A percentile compares a stretch with the other conserved stretches of the same genome.
Evolutionary conservation across 2,888 invertebrate species (phyloP).

Genomic region (Thyatira batis): DNA sequence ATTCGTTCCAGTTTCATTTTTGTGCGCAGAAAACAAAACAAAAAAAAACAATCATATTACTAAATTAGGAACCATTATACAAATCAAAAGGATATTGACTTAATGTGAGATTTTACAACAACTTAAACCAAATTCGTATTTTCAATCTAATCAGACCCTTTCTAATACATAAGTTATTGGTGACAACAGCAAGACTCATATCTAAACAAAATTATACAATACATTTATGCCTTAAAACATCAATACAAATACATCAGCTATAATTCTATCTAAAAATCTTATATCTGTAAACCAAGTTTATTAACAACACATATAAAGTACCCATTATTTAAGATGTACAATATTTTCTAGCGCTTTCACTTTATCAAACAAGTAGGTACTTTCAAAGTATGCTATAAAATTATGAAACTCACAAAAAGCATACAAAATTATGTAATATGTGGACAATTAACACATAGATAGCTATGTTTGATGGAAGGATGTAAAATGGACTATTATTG

Average conservation of each 20-base stretch:
- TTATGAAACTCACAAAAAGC: neutral
- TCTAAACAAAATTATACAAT: neutral
- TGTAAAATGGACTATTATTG: conserved; percentile 48
- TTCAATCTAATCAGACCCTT: neutral
- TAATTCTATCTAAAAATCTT: neutral
- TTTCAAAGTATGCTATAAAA: neutral
- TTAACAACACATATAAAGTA: too few species aligned
- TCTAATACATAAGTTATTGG: neutral
- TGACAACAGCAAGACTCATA: neutral
- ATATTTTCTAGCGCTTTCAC: too few species aligned
- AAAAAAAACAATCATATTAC: conserved; percentile 11
- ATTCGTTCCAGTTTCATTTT: conserved; percentile 24
- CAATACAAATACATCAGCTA: neutral
- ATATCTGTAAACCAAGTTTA: too few species aligned
- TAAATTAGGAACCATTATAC: neutral
- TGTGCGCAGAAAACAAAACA: conserved; percentile 47
- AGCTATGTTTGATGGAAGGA: conserved; percentile 41
- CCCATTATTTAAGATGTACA: too few species aligned
- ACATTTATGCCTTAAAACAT: neutral
- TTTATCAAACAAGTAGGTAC: neutral
- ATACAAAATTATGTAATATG: neutral
- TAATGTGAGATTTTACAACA: neutral
- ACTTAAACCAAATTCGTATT: neutral
- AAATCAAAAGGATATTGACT: neutral
- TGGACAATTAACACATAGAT: neutral